Base-by-base conservation (phyloP, 2,888 invertebrate genomes). In the Monoplex corrugatus region DNA sequence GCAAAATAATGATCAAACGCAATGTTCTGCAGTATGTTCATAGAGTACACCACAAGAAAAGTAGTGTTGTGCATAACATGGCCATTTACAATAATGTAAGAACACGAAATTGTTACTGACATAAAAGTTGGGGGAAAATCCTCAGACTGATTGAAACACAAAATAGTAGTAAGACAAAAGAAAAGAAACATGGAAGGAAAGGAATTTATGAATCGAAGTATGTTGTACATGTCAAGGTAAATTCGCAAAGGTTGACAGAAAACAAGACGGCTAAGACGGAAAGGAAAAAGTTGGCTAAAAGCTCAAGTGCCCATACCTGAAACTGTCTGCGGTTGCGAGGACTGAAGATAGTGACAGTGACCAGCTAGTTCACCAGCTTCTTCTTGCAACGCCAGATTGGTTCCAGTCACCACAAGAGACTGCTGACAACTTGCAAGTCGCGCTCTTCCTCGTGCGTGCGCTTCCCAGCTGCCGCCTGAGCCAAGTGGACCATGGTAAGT, bases 401-500 rank as follows among this genome's bases (percentile, higher is more conserved):
- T 86, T 43, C 82, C 63, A 80, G 50, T 40, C 63, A 82, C 63
- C 57, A 45, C 84, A 44, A 50, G 28, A 63, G 63, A 32, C 57
- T 80, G 44, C 84, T 82, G 87, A 86, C 86, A 85, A 87, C 86
- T 83, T 63, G 86, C 83, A 90, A 38, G 8, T 75, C 75, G 85
- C 80, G 89, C 87, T 75, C 90, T 87, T 84, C 50, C 84, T 87
- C 57, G 83, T 44, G 90, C 78, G 68, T 84, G 89, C 88, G 85
- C 89, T 32, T 45, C 45, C 85, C 19, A 83, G 80, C 83, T 72
- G 44, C 50, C 84, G 57, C 89, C 89, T 88, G 86, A 87, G 40
- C 89, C 86, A 89, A 90, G 87, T 92, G 86, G 89, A 88, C 92
- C 92, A 91, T 91, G 90, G 88, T 91, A 89, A 90, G 92, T 92